Evolutionary conservation across 2,888 invertebrate genomes (phyloP).

Genomic region (Hololepta plana): DNA sequence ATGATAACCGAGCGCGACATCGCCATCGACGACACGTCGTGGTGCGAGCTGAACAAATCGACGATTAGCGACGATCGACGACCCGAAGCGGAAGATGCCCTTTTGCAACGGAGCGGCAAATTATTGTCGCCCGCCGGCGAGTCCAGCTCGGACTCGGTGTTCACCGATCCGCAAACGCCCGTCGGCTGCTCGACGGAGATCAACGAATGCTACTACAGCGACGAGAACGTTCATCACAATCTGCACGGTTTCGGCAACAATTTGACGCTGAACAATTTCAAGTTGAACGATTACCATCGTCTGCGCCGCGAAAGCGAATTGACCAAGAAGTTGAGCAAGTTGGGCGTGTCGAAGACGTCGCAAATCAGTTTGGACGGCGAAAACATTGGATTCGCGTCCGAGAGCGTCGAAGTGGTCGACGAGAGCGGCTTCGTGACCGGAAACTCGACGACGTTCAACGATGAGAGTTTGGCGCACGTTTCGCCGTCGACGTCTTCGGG

Average conservation of each 20-base stretch:
- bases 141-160: constrained; percentile 54
- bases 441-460: constrained; percentile 6
- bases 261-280: constrained; percentile 23
- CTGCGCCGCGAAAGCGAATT: constrained; percentile 17
- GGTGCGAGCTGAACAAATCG: too few species aligned
- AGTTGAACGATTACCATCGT: constrained; percentile 24
- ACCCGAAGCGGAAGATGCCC: constrained; percentile 11
- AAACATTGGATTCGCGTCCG: constrained; percentile 15
- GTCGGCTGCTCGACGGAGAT: constrained; percentile 38
- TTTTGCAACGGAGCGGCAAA: constrained; percentile 7
- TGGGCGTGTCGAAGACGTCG: constrained; percentile 25
- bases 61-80: constrained; percentile 19
- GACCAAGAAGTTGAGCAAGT: constrained; percentile 22
- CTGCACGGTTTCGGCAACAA: constrained; percentile 17
- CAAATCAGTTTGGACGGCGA: constrained; percentile 28
- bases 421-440: constrained; percentile 8
- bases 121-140: constrained; percentile 32
- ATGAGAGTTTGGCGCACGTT: too few species aligned
- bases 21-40: too few species aligned
- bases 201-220: constrained; percentile 43
- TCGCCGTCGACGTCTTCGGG: too few species aligned
- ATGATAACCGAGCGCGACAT: too few species aligned
- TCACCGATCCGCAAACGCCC: constrained; percentile 51
- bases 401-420: constrained; percentile 18
- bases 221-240: constrained; percentile 31